Conservation (phyloP, 2,113 vertebrate genomes). For the Ciconia boyciana region DNA sequence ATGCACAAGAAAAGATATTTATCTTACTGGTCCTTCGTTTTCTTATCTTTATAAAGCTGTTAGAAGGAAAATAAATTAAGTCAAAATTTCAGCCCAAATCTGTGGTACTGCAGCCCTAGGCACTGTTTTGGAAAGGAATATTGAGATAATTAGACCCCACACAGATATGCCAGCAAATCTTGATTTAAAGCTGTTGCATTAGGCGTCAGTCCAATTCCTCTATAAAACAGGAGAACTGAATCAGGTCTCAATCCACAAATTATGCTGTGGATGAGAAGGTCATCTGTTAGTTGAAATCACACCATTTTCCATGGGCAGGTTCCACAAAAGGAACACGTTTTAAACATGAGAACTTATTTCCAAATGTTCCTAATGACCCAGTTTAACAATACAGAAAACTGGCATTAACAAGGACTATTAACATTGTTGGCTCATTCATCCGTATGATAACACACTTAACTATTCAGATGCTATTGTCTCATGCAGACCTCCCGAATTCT, state of each 20-base stretch:
- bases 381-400: neutral
- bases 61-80: neutral
- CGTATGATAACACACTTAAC: neutral
- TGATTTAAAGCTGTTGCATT: conserved; percentile 9
- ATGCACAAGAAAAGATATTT: neutral
- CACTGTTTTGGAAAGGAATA: neutral
- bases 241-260: neutral
- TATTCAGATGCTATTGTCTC: neutral
- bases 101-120: neutral
- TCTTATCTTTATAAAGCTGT: neutral
- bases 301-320: neutral
- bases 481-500: neutral
- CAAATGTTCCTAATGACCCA: neutral
- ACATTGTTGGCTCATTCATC: neutral
- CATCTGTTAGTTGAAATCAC: neutral
- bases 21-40: neutral
- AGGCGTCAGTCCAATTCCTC: neutral
- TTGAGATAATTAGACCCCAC: neutral
- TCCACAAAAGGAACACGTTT: neutral
- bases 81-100: neutral
- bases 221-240: neutral
- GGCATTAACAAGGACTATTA: neutral
- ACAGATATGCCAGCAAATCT: neutral
- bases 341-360: neutral
- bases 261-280: neutral